Conservation (phyloP, 2,113 vertebrate genomes). For the Urocolius indicus region DNA sequence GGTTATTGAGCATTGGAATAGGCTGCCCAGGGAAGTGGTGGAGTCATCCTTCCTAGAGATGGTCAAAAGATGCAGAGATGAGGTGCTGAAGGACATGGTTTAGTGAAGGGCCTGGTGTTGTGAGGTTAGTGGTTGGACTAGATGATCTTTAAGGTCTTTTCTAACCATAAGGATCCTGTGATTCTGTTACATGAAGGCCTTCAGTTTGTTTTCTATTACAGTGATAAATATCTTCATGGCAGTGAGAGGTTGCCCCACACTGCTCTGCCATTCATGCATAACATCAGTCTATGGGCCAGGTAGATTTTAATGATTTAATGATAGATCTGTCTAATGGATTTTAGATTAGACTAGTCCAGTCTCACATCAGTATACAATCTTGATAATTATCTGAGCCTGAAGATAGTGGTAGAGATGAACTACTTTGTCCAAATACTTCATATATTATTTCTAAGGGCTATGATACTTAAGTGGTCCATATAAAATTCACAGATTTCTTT, state of each 20-base stretch:
- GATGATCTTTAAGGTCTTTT: too few species aligned
- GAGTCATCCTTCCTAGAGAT: too few species aligned
- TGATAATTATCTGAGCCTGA: background rate
- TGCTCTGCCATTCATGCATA: background rate
- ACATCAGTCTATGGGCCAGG: background rate
- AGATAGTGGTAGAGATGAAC: background rate
- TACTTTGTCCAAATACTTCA: background rate
- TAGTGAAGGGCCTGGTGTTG: too few species aligned
- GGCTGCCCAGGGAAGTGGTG: too few species aligned
- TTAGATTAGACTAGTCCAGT: background rate
- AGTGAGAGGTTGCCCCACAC: conserved; percentile 7
- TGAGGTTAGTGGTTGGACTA: too few species aligned
- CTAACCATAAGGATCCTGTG: too few species aligned
- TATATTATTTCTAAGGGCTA: background rate
- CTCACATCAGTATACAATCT: background rate
- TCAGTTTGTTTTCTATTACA: conserved; percentile 22
- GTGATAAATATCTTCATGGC: background rate
- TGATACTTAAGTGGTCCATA: background rate
- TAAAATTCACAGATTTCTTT: background rate
- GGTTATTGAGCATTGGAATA: too few species aligned
- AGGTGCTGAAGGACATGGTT: too few species aligned
- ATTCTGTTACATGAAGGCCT: background rate
- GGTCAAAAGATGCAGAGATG: too few species aligned
- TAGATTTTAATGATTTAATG: conserved; percentile 26
- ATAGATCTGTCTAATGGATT: conserved; percentile 37